Conservation (phyloP, 1,140 invertebrate species). For the Micrasema longulum region DNA sequence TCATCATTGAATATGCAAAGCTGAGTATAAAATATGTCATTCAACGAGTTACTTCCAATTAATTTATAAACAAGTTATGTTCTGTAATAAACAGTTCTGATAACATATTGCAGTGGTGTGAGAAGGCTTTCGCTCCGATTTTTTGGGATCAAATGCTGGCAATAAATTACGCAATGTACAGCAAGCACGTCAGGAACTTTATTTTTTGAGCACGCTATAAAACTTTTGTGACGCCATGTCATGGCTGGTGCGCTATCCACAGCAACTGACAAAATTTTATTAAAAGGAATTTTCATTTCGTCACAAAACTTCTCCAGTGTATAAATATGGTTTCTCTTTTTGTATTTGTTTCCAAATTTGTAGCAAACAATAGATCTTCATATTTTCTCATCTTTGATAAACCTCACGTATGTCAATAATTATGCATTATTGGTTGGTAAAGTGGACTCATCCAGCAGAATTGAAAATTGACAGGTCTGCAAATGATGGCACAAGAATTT, state of each 20-base stretch:
- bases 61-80: no score
- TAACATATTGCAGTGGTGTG: constrained; percentile 49
- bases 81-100: constrained; percentile 56
- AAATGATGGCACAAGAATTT: no score
- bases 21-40: constrained; percentile 57
- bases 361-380: constrained; percentile 55
- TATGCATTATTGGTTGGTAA: constrained; percentile 28
- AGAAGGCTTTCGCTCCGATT: constrained; percentile 31
- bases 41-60: constrained; percentile 55
- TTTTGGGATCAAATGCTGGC: constrained; percentile 30
- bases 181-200: constrained; percentile 45
- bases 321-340: constrained; percentile 57
- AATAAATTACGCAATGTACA: constrained; percentile 55
- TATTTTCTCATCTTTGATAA: no score
- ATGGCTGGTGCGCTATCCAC: constrained; percentile 57
- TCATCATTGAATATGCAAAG: constrained; percentile 57
- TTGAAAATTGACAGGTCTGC: no score
- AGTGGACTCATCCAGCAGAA: no score
- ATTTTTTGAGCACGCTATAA: constrained; percentile 56
- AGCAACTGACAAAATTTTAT: constrained; percentile 57
- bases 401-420: no score
- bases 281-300: no score
- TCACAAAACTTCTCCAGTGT: constrained; percentile 55
- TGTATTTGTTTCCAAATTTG: constrained; percentile 49
- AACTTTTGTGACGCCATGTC: constrained; percentile 54